These are phyloP conservation scores for Pseudachorutes palmiensis DNA, from an alignment of 1,140 invertebrate species.

Conservation along the genomic window DNA sequence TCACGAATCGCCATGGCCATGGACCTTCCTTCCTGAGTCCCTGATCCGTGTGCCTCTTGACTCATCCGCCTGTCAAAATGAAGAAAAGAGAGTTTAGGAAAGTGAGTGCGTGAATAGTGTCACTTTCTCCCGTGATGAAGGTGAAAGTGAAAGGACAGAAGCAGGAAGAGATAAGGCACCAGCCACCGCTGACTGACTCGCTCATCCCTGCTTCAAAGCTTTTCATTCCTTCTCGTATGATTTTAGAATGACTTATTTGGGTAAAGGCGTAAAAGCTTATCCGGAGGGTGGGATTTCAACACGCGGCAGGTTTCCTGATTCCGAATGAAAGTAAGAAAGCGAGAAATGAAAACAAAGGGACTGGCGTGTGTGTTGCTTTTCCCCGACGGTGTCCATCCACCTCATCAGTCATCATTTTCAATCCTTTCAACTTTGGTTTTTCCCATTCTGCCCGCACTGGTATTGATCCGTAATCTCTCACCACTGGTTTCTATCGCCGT, in stretches of 20 bases:
- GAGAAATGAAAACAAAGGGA: neutral
- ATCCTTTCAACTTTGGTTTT: neutral
- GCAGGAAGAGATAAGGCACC: too few species aligned
- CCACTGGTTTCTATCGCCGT: neutral
- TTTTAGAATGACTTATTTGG: neutral
- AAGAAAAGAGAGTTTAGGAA: neutral
- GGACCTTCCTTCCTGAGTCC: constrained; percentile 28
- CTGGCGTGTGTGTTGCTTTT: neutral
- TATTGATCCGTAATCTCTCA: neutral
- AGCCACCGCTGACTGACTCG: too few species aligned
- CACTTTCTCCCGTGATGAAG: too few species aligned
- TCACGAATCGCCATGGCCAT: constrained; percentile 35
- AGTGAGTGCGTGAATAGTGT: too few species aligned
- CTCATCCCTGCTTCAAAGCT: too few species aligned
- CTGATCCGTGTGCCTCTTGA: constrained; percentile 28
- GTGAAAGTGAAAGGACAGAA: too few species aligned
- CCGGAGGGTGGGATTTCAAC: neutral
- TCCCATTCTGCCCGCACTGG: neutral
- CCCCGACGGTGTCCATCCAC: neutral
- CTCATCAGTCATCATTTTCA: neutral
- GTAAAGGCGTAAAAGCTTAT: neutral
- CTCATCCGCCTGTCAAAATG: constrained; percentile 31
- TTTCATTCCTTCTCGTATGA: neutral
- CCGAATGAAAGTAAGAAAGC: neutral
- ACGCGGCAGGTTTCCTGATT: neutral